phyloP scores from a whole-genome alignment of 2,113 vertebrate genomes.

The Sakesphorus luctuosus region DNA sequence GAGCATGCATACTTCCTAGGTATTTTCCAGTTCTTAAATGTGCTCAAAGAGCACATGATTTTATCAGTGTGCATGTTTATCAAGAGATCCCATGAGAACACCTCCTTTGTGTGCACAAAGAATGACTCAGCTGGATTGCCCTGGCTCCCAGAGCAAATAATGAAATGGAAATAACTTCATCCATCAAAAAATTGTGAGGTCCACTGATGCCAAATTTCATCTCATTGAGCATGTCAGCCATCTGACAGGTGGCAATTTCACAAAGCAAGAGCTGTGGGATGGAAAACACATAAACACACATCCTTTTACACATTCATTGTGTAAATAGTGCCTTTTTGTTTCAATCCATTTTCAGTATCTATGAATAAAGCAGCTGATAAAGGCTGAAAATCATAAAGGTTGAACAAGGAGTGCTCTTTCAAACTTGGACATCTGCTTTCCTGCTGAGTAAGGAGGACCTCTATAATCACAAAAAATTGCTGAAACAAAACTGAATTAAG shows the following conservation, averaged over 20 bases:
- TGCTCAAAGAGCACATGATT: background rate
- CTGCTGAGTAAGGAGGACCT: background rate
- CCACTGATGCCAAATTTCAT: slow-evolving; percentile 38
- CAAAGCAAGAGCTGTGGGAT: slow-evolving; percentile 32
- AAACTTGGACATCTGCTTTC: slow-evolving; percentile 25
- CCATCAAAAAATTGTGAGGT: slow-evolving; percentile 15
- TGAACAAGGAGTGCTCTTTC: slow-evolving; percentile 17
- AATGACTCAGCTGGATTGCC: background rate
- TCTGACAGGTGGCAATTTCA: slow-evolving; percentile 58
- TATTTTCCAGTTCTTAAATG: background rate
- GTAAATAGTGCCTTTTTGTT: slow-evolving; percentile 40
- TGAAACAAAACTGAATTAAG: slow-evolving; percentile 4
- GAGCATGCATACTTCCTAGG: background rate
- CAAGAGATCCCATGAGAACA: background rate
- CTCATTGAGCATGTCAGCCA: slow-evolving; percentile 42
- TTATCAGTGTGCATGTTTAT: background rate
- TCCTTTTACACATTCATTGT: slow-evolving; percentile 38
- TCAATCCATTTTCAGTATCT: slow-evolving; percentile 4
- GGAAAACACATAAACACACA: slow-evolving; percentile 12
- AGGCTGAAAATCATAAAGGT: slow-evolving; percentile 38
- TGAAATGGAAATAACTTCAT: slow-evolving; percentile 53
- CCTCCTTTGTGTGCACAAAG: background rate
- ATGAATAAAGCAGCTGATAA: slow-evolving; percentile 38
- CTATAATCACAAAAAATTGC: background rate
- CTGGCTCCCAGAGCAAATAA: background rate